Evolutionary conservation across 2,888 invertebrate genomes (phyloP).

Genomic region (Exocentrus adspersus): DNA sequence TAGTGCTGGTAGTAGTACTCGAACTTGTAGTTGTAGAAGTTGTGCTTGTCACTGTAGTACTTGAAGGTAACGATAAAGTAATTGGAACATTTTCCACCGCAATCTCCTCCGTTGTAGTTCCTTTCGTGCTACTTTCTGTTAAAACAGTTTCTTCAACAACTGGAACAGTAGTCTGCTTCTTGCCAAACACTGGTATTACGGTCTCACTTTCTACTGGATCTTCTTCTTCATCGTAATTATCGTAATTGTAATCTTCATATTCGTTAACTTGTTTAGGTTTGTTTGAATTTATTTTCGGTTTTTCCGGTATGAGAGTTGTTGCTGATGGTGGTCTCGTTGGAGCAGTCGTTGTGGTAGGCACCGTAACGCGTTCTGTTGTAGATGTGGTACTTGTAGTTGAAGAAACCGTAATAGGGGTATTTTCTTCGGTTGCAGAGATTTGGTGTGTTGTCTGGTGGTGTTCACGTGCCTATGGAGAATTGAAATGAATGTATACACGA

Average conservation of each 20-base stretch:
- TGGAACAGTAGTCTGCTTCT: conserved; percentile 41
- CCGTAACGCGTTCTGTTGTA: conserved; percentile 33
- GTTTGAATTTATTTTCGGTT: conserved; percentile 29
- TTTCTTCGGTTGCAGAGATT: conserved; percentile 28
- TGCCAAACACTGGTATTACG: conserved; percentile 50
- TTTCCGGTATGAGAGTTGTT: conserved; percentile 25
- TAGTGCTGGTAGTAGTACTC: conserved; percentile 35
- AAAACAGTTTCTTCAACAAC: conserved; percentile 31
- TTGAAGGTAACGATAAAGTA: conserved; percentile 29
- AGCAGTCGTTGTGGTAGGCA: conserved; percentile 31
- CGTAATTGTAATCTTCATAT: conserved; percentile 62
- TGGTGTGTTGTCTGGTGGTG: conserved; percentile 37
- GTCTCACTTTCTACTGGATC: conserved; percentile 62
- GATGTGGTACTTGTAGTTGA: conserved; percentile 33
- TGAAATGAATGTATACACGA: no score
- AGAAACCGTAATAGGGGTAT: conserved; percentile 27
- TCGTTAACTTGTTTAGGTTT: conserved; percentile 36
- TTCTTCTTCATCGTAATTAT: conserved; percentile 62
- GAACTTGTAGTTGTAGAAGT: conserved; percentile 30
- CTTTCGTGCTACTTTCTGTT: conserved; percentile 39
- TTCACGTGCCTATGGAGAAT: conserved; percentile 25
- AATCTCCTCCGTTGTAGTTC: conserved; percentile 38
- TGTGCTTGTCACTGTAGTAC: conserved; percentile 53
- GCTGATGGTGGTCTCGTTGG: conserved; percentile 27
- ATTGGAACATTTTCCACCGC: conserved; percentile 25